Evolutionary conservation across 2,113 vertebrate species (phyloP).

Genomic region (Pleuronectes platessa): DNA sequence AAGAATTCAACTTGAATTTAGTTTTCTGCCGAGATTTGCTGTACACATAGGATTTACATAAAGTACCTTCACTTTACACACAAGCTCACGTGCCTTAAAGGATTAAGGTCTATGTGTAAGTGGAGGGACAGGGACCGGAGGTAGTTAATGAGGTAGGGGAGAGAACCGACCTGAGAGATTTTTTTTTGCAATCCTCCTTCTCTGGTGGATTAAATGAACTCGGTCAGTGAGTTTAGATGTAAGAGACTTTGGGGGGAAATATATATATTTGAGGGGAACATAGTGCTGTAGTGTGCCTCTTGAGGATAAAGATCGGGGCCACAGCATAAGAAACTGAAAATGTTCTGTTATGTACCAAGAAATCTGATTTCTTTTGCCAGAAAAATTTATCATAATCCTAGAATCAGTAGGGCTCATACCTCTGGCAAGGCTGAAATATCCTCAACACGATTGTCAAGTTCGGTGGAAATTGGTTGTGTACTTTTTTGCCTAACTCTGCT

Average conservation of each 20-base stretch:
- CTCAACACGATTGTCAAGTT: too few species aligned
- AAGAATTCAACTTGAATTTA: too few species aligned
- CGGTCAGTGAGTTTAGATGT: slow-evolving; percentile 1
- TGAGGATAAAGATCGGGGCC: not conserved
- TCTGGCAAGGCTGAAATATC: too few species aligned
- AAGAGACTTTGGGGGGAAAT: slow-evolving; percentile 7
- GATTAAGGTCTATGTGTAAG: slow-evolving; percentile 15
- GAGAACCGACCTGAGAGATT: too few species aligned
- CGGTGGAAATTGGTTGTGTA: too few species aligned
- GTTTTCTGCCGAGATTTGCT: too few species aligned
- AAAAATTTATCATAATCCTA: too few species aligned
- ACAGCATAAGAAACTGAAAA: slow-evolving; percentile 1
- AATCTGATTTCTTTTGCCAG: not conserved
- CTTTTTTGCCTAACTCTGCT: too few species aligned
- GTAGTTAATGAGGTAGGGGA: too few species aligned
- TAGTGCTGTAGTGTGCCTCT: slow-evolving; percentile 8
- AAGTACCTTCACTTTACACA: not conserved
- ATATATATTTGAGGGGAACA: slow-evolving; percentile 2
- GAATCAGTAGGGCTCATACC: too few species aligned
- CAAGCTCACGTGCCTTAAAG: slow-evolving; percentile 3
- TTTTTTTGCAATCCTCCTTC: not conserved
- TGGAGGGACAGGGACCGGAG: not conserved
- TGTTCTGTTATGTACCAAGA: not conserved
- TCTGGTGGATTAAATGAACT: slow-evolving; percentile 10
- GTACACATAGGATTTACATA: too few species aligned